Evolutionary conservation across 2,113 vertebrate genomes (phyloP).

Genomic region (Toxotes jaculatrix): DNA sequence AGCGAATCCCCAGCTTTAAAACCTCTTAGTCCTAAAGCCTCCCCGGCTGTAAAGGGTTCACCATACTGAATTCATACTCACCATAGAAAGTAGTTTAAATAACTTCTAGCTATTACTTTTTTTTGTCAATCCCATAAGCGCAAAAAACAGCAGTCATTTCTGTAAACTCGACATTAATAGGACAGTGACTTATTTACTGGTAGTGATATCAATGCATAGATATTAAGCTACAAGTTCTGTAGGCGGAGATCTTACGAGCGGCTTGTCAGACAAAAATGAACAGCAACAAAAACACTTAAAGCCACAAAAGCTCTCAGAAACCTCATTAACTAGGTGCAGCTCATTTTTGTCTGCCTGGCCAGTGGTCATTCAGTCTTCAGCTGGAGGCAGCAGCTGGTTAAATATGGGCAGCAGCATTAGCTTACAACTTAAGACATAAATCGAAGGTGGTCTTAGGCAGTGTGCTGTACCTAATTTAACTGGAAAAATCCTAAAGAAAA

Average conservation of each 20-base stretch:
- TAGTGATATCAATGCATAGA: neutral
- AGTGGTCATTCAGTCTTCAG: neutral
- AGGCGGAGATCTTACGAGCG: neutral
- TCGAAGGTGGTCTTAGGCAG: neutral
- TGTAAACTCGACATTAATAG: neutral
- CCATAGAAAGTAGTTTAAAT: neutral
- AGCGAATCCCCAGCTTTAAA: constrained; percentile 46
- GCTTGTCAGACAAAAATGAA: constrained; percentile 19
- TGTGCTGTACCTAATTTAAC: neutral
- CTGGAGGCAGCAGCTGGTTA: neutral
- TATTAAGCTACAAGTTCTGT: no score
- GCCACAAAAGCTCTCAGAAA: neutral
- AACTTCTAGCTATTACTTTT: neutral
- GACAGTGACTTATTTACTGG: neutral
- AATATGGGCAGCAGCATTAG: neutral
- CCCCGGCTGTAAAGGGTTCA: constrained; percentile 24
- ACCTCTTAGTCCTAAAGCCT: constrained; percentile 47
- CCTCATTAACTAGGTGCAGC: constrained; percentile 3
- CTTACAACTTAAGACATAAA: neutral
- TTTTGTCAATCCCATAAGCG: no score
- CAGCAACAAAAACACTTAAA: neutral
- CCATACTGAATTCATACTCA: constrained; percentile 1
- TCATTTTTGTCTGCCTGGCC: constrained; percentile 20
- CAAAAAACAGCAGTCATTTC: no score
- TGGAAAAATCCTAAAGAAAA: neutral